phyloP scores from a whole-genome alignment of 2,797 vertebrate genomes.

The Sciaenops ocellatus region DNA sequence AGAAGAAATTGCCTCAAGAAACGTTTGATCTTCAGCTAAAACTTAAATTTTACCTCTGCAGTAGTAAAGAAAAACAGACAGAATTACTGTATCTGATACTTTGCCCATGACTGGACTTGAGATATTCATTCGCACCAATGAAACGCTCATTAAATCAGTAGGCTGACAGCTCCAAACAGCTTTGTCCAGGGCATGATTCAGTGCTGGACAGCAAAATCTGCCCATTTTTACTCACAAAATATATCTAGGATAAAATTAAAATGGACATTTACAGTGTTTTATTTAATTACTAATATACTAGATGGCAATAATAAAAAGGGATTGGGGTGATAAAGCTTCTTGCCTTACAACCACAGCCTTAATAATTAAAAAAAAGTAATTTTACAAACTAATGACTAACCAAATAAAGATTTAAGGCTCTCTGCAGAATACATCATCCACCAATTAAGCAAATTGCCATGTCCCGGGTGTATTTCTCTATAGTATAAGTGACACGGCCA shows the following conservation, averaged over 20 bases:
- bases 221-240: neutral
- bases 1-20: slow-evolving; percentile 29
- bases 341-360: neutral
- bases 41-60: neutral
- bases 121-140: slow-evolving; percentile 19
- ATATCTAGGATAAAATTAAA: slow-evolving; percentile 1
- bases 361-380: neutral
- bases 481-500: slow-evolving; percentile 24
- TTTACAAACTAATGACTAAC: neutral
- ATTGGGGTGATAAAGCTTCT: neutral
- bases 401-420: neutral
- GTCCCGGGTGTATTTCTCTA: neutral
- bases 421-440: neutral
- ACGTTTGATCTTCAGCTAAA: neutral
- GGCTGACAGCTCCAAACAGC: neutral
- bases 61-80: neutral
- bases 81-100: neutral
- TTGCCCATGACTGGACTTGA: neutral
- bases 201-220: neutral
- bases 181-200: neutral
- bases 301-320: neutral
- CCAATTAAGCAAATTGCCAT: neutral
- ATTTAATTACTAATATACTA: neutral
- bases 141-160: slow-evolving; percentile 12
- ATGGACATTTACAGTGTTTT: slow-evolving; percentile 14